phyloP scores from a whole-genome alignment of 1,140 invertebrate genomes.

The Eupeodes corollae region DNA sequence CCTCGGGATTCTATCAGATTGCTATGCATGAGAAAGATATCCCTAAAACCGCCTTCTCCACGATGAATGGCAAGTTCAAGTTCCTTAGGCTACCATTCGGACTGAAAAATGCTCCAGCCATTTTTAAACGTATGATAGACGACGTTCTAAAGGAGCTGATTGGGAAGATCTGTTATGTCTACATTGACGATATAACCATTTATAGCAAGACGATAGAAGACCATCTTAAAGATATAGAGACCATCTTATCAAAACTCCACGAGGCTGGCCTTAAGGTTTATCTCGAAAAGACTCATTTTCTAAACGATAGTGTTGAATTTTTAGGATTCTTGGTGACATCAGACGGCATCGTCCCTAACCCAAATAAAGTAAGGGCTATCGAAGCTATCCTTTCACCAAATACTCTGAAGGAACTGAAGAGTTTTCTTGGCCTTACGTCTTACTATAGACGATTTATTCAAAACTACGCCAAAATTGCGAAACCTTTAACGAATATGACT shows the following conservation, averaged over 20 bases:
- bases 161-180: too few relatives aligned
- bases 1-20: too few relatives aligned
- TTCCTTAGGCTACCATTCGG: too few relatives aligned
- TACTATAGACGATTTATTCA: constrained; percentile 3
- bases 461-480: too few relatives aligned
- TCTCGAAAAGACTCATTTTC: constrained; percentile 1
- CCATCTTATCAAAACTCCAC: too few relatives aligned
- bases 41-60: constrained; percentile 32
- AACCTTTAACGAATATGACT: too few relatives aligned
- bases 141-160: too few relatives aligned
- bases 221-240: too few relatives aligned
- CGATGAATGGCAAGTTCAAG: constrained; percentile 20
- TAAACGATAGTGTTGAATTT: not conserved
- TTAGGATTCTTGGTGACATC: not conserved
- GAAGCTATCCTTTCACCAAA: not conserved
- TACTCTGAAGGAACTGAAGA: constrained; percentile 4
- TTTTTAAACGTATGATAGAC: constrained; percentile 38
- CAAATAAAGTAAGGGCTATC: constrained; percentile 2
- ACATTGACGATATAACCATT: constrained; percentile 19
- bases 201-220: constrained; percentile 1
- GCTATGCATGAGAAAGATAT: too few relatives aligned
- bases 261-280: not conserved
- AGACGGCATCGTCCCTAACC: constrained; percentile 1
- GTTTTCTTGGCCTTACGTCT: not conserved
- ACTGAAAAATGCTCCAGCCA: too few relatives aligned